Evolutionary conservation across 2,888 invertebrate species (phyloP).

Genomic region (Melanostoma mellinum): DNA sequence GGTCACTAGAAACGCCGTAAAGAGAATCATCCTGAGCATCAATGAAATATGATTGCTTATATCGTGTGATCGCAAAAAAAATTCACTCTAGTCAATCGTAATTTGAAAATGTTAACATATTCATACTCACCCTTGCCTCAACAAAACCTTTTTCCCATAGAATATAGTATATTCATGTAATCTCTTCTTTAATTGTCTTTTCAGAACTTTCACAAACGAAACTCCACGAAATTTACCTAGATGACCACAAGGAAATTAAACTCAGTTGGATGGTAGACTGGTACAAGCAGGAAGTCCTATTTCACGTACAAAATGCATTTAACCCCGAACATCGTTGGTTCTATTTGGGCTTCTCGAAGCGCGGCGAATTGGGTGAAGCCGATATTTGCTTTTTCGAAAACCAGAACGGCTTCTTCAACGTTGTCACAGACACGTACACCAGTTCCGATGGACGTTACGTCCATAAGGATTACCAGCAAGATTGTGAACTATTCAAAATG

Average conservation of each 20-base stretch:
- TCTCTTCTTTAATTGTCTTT: neutral
- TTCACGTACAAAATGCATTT: slow-evolving; percentile 82
- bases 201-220: slow-evolving; percentile 81
- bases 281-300: slow-evolving; percentile 82
- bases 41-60: no score
- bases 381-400: slow-evolving; percentile 93
- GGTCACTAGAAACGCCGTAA: no score
- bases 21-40: no score
- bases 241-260: slow-evolving; percentile 80
- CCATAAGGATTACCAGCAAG: slow-evolving; percentile 87
- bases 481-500: slow-evolving; percentile 85
- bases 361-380: slow-evolving; percentile 88
- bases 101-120: no score
- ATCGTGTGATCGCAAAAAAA: no score
- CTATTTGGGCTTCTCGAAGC: slow-evolving; percentile 92
- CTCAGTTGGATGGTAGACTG: slow-evolving; percentile 82
- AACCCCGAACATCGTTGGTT: slow-evolving; percentile 86
- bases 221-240: slow-evolving; percentile 80
- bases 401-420: slow-evolving; percentile 81
- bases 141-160: no score
- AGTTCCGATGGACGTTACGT: slow-evolving; percentile 86
- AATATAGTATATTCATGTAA: no score
- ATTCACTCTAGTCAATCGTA: no score
- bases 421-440: slow-evolving; percentile 88
- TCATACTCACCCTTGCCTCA: no score